Percentiles rank a stretch among this genome's conserved stretches.
Conservation (phyloP, 2,888 invertebrate species). For the Calameuta idolon region DNA sequence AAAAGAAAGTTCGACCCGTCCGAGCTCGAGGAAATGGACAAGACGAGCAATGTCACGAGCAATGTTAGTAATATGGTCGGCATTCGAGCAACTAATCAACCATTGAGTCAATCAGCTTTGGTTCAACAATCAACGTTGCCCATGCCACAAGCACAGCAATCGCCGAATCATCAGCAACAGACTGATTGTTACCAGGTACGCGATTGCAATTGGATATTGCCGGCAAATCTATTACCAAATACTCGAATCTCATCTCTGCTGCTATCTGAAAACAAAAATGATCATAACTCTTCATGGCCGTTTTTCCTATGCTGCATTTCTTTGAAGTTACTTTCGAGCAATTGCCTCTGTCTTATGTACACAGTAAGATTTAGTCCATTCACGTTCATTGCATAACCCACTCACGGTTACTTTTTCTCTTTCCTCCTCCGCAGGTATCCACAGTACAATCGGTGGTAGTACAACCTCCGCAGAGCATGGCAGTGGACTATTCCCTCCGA, state of each 20-base stretch:
- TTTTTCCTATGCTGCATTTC: background rate
- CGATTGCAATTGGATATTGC: conserved; percentile 1
- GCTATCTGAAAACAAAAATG: no score
- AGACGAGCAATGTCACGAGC: conserved; percentile 58
- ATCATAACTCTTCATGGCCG: no score
- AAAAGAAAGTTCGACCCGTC: conserved; percentile 90
- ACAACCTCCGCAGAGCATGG: conserved; percentile 71
- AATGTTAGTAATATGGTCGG: conserved; percentile 67
- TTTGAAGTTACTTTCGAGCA: background rate
- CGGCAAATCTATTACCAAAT: background rate
- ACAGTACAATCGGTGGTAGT: conserved; percentile 59
- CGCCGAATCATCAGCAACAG: conserved; percentile 46
- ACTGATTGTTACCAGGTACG: conserved; percentile 56
- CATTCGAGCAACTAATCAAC: conserved; percentile 42
- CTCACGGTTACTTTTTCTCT: background rate
- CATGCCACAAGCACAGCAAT: conserved; percentile 46
- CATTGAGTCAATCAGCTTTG: conserved; percentile 46
- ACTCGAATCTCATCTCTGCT: no score
- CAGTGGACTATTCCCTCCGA: conserved; percentile 72
- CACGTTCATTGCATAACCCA: no score
- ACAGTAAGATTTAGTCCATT: no score
- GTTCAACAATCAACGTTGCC: conserved; percentile 47
- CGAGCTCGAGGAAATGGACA: conserved; percentile 79
- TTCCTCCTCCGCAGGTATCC: conserved; percentile 41
- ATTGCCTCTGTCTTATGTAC: background rate